Evolutionary conservation across 2,797 vertebrate species (phyloP), one percentile per base, ranked within the genome.

Genomic region (Oreochromis mossambicus): DNA sequence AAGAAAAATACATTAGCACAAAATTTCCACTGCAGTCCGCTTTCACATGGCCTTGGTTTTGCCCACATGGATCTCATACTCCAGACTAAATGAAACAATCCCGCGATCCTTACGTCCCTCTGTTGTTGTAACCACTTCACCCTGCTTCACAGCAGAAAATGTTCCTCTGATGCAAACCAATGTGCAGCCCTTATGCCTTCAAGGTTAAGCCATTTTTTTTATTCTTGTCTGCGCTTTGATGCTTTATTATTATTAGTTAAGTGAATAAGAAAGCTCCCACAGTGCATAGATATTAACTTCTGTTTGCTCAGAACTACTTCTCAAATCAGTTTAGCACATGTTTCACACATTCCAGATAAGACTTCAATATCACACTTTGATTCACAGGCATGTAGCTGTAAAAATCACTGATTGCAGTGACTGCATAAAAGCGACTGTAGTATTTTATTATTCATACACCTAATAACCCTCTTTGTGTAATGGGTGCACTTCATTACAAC

Each of bases 101-200:
- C 8, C 81, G 5, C 2, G 6, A 75, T 75, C 26, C 70, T 75
- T 75, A 75, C 11, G 3, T 50, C 70, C 46, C 46, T 75, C 46
- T 92, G 86, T 89, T 91, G 82, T 78, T 87, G 12, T 87, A 88
- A 91, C 83, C 83, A 54, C 15, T 87, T 85, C 86, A 85, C 79
- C 76, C 52, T 78, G 55, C 32, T 81, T 48, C 32, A 66, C 38
- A 36, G 79, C 19, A 51, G 58, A 75, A 70, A 75, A 50, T 21
- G 2, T 73, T 50, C 52, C 61, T 84, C n/a, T 82, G 52, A 81
- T 52, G 41, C 10, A 48, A 48, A 50, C 26, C 70, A 50, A 50
- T 75, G 52, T 41, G 24, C n/a, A 48, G 43, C 36, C 34, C 17
- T 32, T 73, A 54, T 79, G 41, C 43, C 77, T 79, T 58, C 4